Evolutionary conservation across 2,113 vertebrate genomes (phyloP), one percentile per base, ranked within the genome.

Genomic region (Tonatia bakeri): DNA sequence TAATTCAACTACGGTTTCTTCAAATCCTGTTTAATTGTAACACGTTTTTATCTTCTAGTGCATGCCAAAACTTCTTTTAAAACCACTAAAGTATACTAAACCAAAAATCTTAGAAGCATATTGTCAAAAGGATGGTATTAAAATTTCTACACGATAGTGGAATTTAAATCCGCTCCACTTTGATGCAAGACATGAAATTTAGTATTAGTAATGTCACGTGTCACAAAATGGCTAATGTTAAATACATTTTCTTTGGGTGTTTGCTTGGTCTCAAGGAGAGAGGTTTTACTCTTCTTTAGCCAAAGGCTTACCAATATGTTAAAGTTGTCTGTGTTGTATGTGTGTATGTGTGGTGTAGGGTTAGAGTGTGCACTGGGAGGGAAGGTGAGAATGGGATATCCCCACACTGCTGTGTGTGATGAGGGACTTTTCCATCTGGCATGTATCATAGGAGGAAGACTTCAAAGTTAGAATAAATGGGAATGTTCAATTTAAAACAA

Each of bases 21-120:
- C 40, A 92, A 92, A 79, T 87, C 38, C 11, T 92, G 92, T 90
- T 65, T 59, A 80, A 94, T 64, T 61, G 31, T 54, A 52, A 90
- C 43, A 92, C 22, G 40, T 67, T 43, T 96, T 75, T 77, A 88
- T 67, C 64, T 88, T 87, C 36, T 61, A 72, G 38, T 47, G 50
- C 52, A 65, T 83, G 67, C 20, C 56, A 77, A 93, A 88, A 93
- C 28, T 45, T 94, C 80, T 92, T 91, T 22, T 31, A 90, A 90
- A 95, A 56, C 15, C 20, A 84, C n/a, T 50, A 59, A 88, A 54
- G 3, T 84, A 36, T 54, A 83, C 85, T 85, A 72, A 72, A 56
- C 40, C 33, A 31, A 91, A 86, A 87, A 65, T 52, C 40, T 90
- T 54, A 86, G 52, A 94, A 90, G 65, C 59, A 50, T 45, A 61